Base-by-base conservation (phyloP, 2,113 vertebrate genomes). In the Phoenicopterus ruber region DNA sequence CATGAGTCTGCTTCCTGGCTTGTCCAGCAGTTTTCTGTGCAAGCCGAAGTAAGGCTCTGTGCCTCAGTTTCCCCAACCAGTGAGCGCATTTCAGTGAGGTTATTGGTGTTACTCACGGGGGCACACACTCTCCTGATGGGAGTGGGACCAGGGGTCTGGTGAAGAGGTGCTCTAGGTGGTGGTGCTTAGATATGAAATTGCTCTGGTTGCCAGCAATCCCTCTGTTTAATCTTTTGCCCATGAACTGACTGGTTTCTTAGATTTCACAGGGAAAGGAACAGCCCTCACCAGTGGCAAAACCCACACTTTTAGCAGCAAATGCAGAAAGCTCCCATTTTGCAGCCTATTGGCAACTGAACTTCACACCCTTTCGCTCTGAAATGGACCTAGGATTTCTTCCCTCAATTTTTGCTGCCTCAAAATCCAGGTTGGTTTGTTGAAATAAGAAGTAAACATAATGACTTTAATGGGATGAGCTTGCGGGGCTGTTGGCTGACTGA, bases 351-450 rank as follows among this genome's bases (percentile, higher is more conserved):
- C 13, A 58, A 47, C 14, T 20, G 47, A 76, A 66, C 80, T 69
- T 93, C 71, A 46, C 82, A 92, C 55, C 14, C 76, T 69, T 88
- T 77, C 28, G 25, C 55, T 87, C 81, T 74, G 62, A 79, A 80
- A 76, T 61, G 44, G 57, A 81, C 62, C 15, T 46, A 82, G 15
- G 20, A 70, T 80, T 62, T 84, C 50, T 94, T 78, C 73, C 52
- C 9, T 92, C 65, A 16, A 0, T 62, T 93, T 93, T 83, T 86
- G 28, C 62, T 92, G 80, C 55, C 92, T 86, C 67, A 90, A 76
- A 93, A 96, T 95, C 86, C 95, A 96, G 96, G 96, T 97, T 97
- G 91, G 67, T 94, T 97, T 97, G 96, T 97, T 97, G 97, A 97
- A 97, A 94, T 93, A 91, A 96, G 95, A 94, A 86, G 54, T 96